phyloP scores from a whole-genome alignment of 1,140 invertebrate species.

The Euwallacea fornicatus region DNA sequence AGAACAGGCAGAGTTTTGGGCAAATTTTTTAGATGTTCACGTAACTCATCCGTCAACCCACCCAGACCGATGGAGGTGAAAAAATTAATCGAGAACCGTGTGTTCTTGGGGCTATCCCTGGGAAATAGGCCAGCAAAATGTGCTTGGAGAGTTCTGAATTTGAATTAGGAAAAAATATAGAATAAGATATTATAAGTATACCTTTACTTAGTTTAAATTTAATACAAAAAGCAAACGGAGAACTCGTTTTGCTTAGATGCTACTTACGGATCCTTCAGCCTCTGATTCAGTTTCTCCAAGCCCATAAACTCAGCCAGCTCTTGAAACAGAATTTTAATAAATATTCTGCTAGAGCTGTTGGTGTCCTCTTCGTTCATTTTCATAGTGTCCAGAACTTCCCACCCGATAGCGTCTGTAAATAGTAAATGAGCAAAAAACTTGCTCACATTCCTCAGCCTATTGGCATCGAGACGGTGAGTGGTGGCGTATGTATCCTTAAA shows the following conservation, averaged over 20 bases:
- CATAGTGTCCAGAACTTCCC: constrained; percentile 86
- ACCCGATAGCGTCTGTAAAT: constrained; percentile 95
- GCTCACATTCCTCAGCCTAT: constrained; percentile 95
- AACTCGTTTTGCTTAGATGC: constrained; percentile 34
- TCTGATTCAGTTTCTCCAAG: constrained; percentile 83
- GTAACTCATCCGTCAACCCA: constrained; percentile 90
- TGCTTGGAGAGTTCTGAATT: constrained; percentile 73
- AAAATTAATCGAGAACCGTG: constrained; percentile 98
- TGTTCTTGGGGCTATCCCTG: constrained; percentile 93
- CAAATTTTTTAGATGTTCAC: constrained; percentile 85
- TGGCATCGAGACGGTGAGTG: constrained; percentile 91
- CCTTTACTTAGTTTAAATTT: neutral
- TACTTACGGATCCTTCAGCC: constrained; percentile 82
- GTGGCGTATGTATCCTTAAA: constrained; percentile 96
- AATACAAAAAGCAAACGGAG: neutral
- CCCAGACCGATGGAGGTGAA: constrained; percentile 98
- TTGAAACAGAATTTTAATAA: constrained; percentile 97
- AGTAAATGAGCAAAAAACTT: constrained; percentile 98
- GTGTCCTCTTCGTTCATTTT: constrained; percentile 96
- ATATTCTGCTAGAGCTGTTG: constrained; percentile 95
- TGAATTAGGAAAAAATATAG: constrained; percentile 24
- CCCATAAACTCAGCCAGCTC: constrained; percentile 97
- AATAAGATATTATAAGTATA: constrained; percentile 25
- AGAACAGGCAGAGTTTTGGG: constrained; percentile 62
- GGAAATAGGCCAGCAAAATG: constrained; percentile 95